These are phyloP conservation scores for Amniataba percoides DNA, from an alignment of 2,797 vertebrate species.

Conservation along the genomic window DNA sequence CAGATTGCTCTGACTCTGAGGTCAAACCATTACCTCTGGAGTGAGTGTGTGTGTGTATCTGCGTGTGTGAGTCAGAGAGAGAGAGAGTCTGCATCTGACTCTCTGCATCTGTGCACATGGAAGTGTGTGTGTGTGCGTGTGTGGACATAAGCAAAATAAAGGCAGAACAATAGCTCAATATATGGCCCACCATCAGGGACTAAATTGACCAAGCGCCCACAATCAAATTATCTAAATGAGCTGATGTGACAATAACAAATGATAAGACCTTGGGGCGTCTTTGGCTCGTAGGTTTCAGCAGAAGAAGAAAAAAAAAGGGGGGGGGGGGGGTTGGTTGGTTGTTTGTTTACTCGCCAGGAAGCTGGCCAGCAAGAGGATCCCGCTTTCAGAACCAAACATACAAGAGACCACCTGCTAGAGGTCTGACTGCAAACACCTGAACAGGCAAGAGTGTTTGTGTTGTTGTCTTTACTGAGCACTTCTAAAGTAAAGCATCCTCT, in stretches of 20 bases:
- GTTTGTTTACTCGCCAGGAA: constrained; percentile 29
- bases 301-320: neutral
- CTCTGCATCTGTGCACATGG: constrained; percentile 9
- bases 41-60: constrained; percentile 5
- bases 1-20: constrained; percentile 54
- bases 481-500: neutral
- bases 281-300: constrained; percentile 30
- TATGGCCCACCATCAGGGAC: constrained; percentile 16
- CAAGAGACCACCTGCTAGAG: constrained; percentile 22
- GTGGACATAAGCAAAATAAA: constrained; percentile 5
- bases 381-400: constrained; percentile 4
- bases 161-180: constrained; percentile 1
- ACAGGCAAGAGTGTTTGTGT: neutral
- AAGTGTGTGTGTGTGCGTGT: constrained; percentile 16
- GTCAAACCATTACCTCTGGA: constrained; percentile 56
- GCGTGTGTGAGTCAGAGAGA: constrained; percentile 1
- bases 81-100: neutral
- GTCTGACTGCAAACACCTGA: neutral
- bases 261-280: constrained; percentile 51
- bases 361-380: neutral
- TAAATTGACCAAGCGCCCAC: constrained; percentile 37
- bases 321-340: too few species aligned
- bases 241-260: constrained; percentile 58
- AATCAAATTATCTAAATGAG: constrained; percentile 64
- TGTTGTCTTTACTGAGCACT: neutral